Percentiles rank a stretch among this genome's conserved stretches.
These are phyloP conservation scores for Mustela lutreola DNA, from an alignment of 2,113 vertebrate genomes.

Conservation along the genomic window DNA sequence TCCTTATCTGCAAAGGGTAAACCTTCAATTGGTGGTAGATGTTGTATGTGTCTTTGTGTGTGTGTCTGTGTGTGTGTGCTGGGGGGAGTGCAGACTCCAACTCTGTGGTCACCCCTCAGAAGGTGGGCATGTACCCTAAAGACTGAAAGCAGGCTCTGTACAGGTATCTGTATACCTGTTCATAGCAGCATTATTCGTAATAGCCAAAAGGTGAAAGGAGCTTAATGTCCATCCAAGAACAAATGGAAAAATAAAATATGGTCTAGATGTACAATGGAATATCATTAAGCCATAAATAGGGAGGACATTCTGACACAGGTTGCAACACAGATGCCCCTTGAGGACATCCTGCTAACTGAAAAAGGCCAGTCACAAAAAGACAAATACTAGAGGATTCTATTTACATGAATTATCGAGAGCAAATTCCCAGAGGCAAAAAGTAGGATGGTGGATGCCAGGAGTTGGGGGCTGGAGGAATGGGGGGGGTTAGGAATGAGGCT, in stretches of 20 bases:
- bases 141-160: not conserved
- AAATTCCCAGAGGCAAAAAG: not conserved
- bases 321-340: not conserved
- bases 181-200: no score
- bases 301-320: not conserved
- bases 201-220: not conserved
- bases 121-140: not conserved
- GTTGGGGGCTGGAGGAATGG: not conserved
- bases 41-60: not conserved
- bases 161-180: rapidly evolving
- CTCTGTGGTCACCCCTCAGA: not conserved
- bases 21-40: not conserved
- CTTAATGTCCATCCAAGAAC: not conserved
- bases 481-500: not conserved
- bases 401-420: not conserved
- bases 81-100: not conserved
- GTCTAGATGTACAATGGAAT: not conserved
- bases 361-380: not conserved
- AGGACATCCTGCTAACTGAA: not conserved
- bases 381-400: not conserved
- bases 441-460: not conserved
- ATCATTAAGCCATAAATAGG: not conserved
- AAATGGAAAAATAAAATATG: not conserved
- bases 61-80: rapidly evolving
- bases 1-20: not conserved